Conservation (phyloP, 2,888 invertebrate species). For the Drosophila rellima region DNA sequence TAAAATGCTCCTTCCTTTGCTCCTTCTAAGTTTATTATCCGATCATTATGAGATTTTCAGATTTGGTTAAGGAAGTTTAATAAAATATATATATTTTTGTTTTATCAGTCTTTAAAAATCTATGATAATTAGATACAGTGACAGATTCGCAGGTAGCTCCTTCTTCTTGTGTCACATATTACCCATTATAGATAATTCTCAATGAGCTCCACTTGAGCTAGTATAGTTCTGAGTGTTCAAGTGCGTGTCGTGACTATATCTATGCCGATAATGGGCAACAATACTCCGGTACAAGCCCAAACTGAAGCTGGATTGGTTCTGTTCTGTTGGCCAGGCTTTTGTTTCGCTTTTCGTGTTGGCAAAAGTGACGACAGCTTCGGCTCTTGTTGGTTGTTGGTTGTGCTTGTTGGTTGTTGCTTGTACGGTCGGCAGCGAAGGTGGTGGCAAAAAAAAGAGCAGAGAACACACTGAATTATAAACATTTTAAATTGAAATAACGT, state of each 20-base stretch:
- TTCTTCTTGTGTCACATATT: background rate
- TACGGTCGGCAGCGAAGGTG: conserved; percentile 43
- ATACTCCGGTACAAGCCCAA: conserved; percentile 7
- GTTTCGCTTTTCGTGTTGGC: conserved; percentile 39
- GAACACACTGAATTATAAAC: conserved; percentile 79
- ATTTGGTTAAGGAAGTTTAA: no score
- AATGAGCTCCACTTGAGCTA: background rate
- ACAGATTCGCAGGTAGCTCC: no score
- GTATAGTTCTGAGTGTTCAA: conserved; percentile 1
- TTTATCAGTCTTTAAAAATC: no score
- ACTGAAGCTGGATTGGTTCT: conserved; percentile 23
- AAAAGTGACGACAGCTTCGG: conserved; percentile 50
- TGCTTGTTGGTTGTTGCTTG: conserved; percentile 38
- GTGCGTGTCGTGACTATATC: conserved; percentile 24
- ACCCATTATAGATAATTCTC: background rate
- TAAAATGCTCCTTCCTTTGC: no score
- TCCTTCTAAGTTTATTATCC: no score
- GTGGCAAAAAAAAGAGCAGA: conserved; percentile 41
- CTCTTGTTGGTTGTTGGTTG: conserved; percentile 26
- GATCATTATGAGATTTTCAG: no score
- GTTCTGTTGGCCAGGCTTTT: conserved; percentile 30
- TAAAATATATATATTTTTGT: no score
- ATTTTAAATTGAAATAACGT: conserved; percentile 84
- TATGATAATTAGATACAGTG: no score
- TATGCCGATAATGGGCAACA: conserved; percentile 34